Evolutionary conservation across 1,140 invertebrate genomes (phyloP), one percentile per base, ranked within the genome.

Genomic region (Arion vulgaris): DNA sequence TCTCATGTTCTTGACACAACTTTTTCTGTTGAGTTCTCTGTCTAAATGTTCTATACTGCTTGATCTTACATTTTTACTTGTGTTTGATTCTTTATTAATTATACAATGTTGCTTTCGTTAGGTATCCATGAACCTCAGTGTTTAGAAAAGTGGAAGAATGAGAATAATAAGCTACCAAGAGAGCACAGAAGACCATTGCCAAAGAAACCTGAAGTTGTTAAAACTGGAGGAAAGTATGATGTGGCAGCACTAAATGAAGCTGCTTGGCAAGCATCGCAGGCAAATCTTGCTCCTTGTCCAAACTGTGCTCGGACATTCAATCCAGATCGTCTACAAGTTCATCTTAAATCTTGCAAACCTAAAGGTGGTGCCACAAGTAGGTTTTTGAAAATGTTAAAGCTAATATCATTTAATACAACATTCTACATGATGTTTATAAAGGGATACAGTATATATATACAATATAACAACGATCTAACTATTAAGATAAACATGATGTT

Each of bases 81-180:
- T n/a, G n/a, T n/a, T n/a, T n/a, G n/a, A n/a, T n/a, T n/a, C n/a
- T n/a, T n/a, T n/a, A n/a, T n/a, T n/a, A n/a, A n/a, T n/a, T n/a
- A n/a, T n/a, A n/a, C n/a, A n/a, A n/a, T n/a, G n/a, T n/a, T n/a
- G n/a, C n/a, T n/a, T n/a, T n/a, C n/a, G 19, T 39, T n/a, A 81
- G 91, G 90, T n/a, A 95, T 96, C 81, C 96, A 96, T 91, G 95
- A 96, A 88, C 95, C 95, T 0, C 95, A 96, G 85, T 96, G 96
- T 88, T 88, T 96, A 66, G 94, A 95, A 87, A 96, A 95, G 87
- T 96, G 95, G 95, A 93, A 94, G 51, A 89, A 92, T 66, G 95
- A 96, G 88, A 96, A 96, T 87, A 92, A 94, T 26, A 94, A 95
- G 87, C 88, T 96, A 57, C 95, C 95, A 5, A 90, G 92, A 38